Evolutionary conservation across 2,888 invertebrate genomes (phyloP).

Genomic region (Bhutanitis thaidina): DNA sequence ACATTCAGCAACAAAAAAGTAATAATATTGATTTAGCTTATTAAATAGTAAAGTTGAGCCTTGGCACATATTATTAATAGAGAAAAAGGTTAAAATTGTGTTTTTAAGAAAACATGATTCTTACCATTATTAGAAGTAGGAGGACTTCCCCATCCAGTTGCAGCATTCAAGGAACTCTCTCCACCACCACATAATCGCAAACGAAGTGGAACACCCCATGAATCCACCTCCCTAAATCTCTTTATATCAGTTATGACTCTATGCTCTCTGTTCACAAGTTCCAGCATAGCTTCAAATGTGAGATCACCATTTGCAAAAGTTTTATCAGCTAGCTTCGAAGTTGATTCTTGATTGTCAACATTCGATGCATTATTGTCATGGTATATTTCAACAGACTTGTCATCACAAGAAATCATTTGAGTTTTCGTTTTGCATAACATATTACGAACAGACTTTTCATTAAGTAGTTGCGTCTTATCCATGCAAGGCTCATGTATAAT

Average conservation of each 20-base stretch:
- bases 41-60: no score
- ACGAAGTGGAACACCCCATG: constrained; percentile 82
- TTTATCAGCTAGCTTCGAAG: constrained; percentile 43
- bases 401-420: constrained; percentile 62
- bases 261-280: constrained; percentile 55
- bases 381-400: constrained; percentile 57
- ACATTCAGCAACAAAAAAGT: no score
- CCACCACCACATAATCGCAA: constrained; percentile 88
- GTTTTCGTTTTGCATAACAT: constrained; percentile 64
- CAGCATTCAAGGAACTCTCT: constrained; percentile 89
- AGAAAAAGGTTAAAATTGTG: background rate
- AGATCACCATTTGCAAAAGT: constrained; percentile 73
- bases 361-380: constrained; percentile 74
- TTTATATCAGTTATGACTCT: constrained; percentile 47
- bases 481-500: constrained; percentile 76
- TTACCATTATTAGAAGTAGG: constrained; percentile 84
- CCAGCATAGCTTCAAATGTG: constrained; percentile 70
- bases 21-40: no score
- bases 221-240: constrained; percentile 42
- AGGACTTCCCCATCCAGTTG: constrained; percentile 89
- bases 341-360: constrained; percentile 43
- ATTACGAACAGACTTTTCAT: constrained; percentile 66
- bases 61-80: no score
- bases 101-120: constrained; percentile 19
- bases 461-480: constrained; percentile 62